Percentiles rank a stretch among this genome's conserved stretches.
Conservation (phyloP, 2,113 vertebrate genomes). For the Myotis brandtii region DNA sequence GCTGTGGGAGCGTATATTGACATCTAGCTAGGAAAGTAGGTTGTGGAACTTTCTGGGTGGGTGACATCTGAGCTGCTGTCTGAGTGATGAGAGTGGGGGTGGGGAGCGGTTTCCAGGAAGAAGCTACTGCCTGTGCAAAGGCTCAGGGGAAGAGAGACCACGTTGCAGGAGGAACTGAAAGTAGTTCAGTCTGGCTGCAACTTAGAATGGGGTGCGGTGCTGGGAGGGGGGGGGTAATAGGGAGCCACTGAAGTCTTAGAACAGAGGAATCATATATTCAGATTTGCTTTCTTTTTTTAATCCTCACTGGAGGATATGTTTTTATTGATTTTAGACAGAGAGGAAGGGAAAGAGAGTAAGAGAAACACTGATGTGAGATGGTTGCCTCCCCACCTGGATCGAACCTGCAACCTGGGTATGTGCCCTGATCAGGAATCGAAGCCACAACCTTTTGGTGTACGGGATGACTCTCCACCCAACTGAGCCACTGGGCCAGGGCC, state of each 20-base stretch:
- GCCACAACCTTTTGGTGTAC: not conserved
- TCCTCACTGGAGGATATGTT: not conserved
- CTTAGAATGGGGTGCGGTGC: not conserved
- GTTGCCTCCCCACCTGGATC: too few relatives aligned
- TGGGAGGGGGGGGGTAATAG: not conserved
- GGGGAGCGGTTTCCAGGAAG: conserved; percentile 54
- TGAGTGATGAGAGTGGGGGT: not conserved
- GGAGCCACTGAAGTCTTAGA: conserved; percentile 1
- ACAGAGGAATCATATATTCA: not conserved
- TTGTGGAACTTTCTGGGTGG: not conserved
- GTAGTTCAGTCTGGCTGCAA: conserved; percentile 26
- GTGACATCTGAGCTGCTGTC: not conserved
- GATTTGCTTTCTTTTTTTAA: not conserved
- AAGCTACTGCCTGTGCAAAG: not conserved
- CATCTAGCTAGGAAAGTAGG: not conserved
- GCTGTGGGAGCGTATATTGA: not conserved
- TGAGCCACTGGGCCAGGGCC: not conserved
- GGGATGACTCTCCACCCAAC: not conserved
- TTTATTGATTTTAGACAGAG: not conserved
- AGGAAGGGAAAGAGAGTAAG: not conserved
- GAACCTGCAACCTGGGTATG: too few relatives aligned
- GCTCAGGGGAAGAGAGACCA: conserved; percentile 48
- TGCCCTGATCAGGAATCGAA: not conserved
- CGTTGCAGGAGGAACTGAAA: conserved; percentile 67
- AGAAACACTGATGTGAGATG: not conserved